Percentiles rank a stretch among this genome's conserved stretches.
phyloP scores from a whole-genome alignment of 2,888 invertebrate species.

The Epistrophe grossulariae region DNA sequence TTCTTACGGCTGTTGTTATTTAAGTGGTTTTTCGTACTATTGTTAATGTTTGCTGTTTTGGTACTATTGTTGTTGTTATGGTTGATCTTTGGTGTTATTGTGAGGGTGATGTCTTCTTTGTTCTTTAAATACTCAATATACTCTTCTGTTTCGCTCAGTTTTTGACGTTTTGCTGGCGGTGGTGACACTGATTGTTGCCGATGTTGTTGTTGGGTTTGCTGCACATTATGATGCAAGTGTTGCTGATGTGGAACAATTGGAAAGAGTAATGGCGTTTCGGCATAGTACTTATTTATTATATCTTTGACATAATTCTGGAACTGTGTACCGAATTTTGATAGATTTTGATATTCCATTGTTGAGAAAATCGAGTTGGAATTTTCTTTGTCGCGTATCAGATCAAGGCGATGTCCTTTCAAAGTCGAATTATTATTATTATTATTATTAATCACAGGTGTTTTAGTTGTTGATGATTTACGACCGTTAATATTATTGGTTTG shows the following conservation, averaged over 20 bases:
- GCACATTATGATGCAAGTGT: conserved; percentile 75
- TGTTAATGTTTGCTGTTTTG: conserved; percentile 53
- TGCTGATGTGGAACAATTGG: conserved; percentile 78
- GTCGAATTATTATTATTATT: conserved; percentile 62
- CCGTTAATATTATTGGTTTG: conserved; percentile 75
- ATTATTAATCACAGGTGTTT: conserved; percentile 74
- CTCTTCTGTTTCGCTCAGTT: conserved; percentile 82
- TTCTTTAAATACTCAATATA: conserved; percentile 83
- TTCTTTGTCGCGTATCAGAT: conserved; percentile 78
- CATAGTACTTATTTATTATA: conserved; percentile 83
- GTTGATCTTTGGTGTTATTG: conserved; percentile 81
- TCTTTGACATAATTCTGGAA: conserved; percentile 84
- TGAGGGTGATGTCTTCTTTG: conserved; percentile 83
- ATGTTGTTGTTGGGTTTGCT: conserved; percentile 63
- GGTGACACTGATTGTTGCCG: conserved; percentile 36
- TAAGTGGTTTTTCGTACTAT: conserved; percentile 44
- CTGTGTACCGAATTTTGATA: conserved; percentile 83
- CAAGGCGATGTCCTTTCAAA: conserved; percentile 79
- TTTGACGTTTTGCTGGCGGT: conserved; percentile 78
- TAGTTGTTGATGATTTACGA: conserved; percentile 68
- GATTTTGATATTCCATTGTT: conserved; percentile 83
- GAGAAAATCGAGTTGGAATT: conserved; percentile 80
- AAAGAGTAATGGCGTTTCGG: conserved; percentile 82
- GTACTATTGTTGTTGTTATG: conserved; percentile 40
- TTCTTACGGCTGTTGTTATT: conserved; percentile 45